Evolutionary conservation across 2,888 invertebrate species (phyloP).

Genomic region (Brachypalpus laphriformis): DNA sequence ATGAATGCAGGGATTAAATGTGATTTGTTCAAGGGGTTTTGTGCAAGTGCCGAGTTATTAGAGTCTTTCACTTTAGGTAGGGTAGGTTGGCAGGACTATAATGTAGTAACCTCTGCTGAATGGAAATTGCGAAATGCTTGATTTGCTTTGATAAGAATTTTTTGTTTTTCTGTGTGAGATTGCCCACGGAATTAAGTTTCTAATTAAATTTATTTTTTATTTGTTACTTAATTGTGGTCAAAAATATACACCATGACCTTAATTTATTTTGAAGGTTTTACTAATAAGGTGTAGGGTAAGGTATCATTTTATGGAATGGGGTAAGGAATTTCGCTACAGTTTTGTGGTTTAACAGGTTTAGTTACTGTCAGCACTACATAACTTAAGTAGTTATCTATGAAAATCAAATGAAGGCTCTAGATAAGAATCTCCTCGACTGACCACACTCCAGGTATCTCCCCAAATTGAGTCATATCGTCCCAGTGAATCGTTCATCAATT

Average conservation of each 20-base stretch:
- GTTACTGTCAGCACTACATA: too few relatives aligned
- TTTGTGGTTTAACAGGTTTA: too few relatives aligned
- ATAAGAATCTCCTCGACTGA: neutral
- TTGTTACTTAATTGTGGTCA: neutral
- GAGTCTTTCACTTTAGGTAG: neutral
- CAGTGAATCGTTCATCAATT: neutral
- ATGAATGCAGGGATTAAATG: conserved; percentile 74
- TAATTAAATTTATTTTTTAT: conserved; percentile 11
- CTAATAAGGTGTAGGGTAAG: too few relatives aligned
- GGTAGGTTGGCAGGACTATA: neutral
- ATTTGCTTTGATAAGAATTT: conserved; percentile 35
- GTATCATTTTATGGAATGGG: too few relatives aligned
- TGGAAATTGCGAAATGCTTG: conserved; percentile 1
- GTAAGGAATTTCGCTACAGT: too few relatives aligned
- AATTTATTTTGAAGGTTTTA: too few relatives aligned
- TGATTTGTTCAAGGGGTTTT: conserved; percentile 69
- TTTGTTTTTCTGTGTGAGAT: conserved; percentile 16
- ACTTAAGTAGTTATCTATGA: too few relatives aligned
- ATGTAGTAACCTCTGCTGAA: neutral
- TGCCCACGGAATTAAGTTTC: conserved; percentile 8
- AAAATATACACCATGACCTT: neutral
- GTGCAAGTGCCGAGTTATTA: conserved; percentile 49
- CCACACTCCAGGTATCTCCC: neutral
- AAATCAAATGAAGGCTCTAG: too few relatives aligned
- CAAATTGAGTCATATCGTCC: conserved; percentile 15